Evolutionary conservation across 2,113 vertebrate species (phyloP), one percentile per base, ranked within the genome.

Genomic region (Pteropus alecto): DNA sequence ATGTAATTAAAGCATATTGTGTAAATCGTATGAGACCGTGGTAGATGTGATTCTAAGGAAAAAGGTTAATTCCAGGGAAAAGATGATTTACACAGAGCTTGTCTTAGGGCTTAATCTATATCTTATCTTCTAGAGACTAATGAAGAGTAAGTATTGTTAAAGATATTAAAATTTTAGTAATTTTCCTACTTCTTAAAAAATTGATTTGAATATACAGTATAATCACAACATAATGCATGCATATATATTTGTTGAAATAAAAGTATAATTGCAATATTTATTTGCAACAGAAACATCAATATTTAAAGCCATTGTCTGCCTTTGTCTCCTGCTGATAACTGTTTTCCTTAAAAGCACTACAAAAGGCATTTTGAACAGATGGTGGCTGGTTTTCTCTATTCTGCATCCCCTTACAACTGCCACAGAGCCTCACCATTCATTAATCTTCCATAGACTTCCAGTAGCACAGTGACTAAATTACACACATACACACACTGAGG

Each of bases 391-490:
- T 99, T 99, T 96, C 98, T 99, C 98, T 99, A 98, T 99, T 98
- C 99, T 99, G 99, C 98, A 98, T 99, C 99, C 99, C 99, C 99
- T 99, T 98, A 98, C 99, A 99, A 99, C 99, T 99, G 99, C 99
- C 99, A 99, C 98, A 96, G 98, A 99, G 99, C 98, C 99, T 99
- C 98, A 98, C 99, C 98, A 99, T 99, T 99, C 99, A 99, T 99
- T 99, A 99, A 99, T 99, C 99, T 99, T 99, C 99, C 98, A 99
- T 99, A 99, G 99, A 98, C 99, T 99, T 99, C 98, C 99, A 99
- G 99, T 98, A 99, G 99, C 99, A 99, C 99, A 99, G 98, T 97
- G 97, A 99, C 99, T 99, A 99, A 99, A 99, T 99, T 99, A 99
- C 99, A 99, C 98, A 99, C 97, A 98, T 63, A 98, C 97, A 96